Conservation (phyloP, 2,888 invertebrate genomes). For the Criorhina ranunculi region DNA sequence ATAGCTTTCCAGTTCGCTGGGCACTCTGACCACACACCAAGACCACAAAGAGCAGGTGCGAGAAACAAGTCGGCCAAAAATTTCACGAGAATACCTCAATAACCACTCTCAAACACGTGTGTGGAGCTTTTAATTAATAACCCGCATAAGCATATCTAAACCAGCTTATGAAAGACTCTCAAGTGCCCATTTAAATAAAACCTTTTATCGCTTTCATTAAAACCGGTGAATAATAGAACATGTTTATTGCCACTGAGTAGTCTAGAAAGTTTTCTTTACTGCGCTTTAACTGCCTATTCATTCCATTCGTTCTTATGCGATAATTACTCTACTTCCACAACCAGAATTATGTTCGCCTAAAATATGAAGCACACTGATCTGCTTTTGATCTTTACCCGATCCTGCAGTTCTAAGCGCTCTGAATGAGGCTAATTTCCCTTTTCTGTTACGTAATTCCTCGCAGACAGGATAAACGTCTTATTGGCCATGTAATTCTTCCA, state of each 20-base stretch:
- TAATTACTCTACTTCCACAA: constrained; percentile 27
- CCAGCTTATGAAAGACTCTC: neutral
- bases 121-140: constrained; percentile 17
- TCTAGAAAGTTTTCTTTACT: constrained; percentile 26
- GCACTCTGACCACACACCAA: constrained; percentile 1
- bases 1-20: neutral
- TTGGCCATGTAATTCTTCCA: constrained; percentile 60
- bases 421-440: constrained; percentile 47
- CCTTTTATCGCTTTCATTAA: constrained; percentile 62
- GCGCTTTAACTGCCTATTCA: constrained; percentile 21
- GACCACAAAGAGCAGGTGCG: constrained; percentile 6
- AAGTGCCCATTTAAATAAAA: constrained; percentile 29
- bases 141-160: constrained; percentile 19
- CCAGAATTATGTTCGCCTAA: constrained; percentile 8
- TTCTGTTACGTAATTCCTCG: constrained; percentile 50
- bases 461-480: constrained; percentile 64
- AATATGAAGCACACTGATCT: neutral
- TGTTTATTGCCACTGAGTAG: constrained; percentile 47
- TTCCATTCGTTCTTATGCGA: constrained; percentile 21
- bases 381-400: constrained; percentile 45
- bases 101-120: constrained; percentile 5
- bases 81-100: constrained; percentile 11
- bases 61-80: neutral
- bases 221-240: constrained; percentile 26
- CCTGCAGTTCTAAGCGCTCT: neutral